A percentile compares a stretch with the other conserved stretches of the same genome.
phyloP scores from a whole-genome alignment of 2,888 invertebrate genomes.

The Isoperla grammatica region DNA sequence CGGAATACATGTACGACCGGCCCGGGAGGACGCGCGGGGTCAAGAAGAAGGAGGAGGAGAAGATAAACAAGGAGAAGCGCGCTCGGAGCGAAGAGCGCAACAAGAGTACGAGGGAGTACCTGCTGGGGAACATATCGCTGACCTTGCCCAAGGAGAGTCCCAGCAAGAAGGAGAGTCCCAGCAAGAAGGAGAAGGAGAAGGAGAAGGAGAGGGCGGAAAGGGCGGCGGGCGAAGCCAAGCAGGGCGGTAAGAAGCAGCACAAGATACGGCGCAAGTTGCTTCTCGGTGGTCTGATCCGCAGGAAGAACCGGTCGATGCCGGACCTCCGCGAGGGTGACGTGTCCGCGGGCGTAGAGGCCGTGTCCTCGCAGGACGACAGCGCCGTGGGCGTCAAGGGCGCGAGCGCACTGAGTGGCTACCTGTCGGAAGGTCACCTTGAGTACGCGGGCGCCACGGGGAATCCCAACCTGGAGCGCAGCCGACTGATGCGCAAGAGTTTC shows the following conservation, averaged over 20 bases:
- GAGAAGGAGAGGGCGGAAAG: conserved; percentile 41
- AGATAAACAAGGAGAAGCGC: conserved; percentile 67
- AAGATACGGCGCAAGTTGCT: conserved; percentile 80
- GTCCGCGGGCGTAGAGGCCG: conserved; percentile 4
- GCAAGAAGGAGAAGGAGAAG: conserved; percentile 37
- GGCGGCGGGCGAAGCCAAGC: conserved; percentile 20
- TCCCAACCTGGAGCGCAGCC: conserved; percentile 78
- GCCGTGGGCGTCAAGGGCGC: conserved; percentile 56
- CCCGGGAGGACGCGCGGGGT: conserved; percentile 44
- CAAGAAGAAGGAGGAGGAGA: conserved; percentile 61
- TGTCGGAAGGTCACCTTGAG: conserved; percentile 83
- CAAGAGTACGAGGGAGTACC: conserved; percentile 65
- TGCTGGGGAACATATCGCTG: conserved; percentile 35
- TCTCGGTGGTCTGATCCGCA: conserved; percentile 82
- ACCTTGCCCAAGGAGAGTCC: conserved; percentile 44
- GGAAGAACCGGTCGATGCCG: conserved; percentile 89
- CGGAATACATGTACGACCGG: conserved; percentile 61
- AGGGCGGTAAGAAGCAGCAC: conserved; percentile 79
- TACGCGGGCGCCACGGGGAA: conserved; percentile 50
- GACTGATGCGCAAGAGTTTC: conserved; percentile 83
- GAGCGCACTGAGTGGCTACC: conserved; percentile 63
- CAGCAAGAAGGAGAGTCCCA: conserved; percentile 5
- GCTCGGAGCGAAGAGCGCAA: conserved; percentile 83
- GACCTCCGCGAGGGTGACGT: conserved; percentile 75
- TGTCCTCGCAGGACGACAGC: conserved; percentile 57